These are phyloP conservation scores for Chelon auratus DNA, from an alignment of 2,797 vertebrate genomes.

Conservation along the genomic window DNA sequence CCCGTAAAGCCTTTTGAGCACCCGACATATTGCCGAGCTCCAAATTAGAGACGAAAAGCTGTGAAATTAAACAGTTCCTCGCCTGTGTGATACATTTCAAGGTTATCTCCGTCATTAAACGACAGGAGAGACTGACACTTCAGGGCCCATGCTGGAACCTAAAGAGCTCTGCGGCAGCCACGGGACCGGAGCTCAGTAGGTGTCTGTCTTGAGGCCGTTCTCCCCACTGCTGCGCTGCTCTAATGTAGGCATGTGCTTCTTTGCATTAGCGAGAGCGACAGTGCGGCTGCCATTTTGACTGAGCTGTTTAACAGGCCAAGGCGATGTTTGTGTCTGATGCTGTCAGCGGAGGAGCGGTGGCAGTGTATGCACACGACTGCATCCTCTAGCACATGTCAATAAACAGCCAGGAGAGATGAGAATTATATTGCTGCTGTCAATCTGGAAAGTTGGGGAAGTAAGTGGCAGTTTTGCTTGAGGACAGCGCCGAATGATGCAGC, in stretches of 20 bases:
- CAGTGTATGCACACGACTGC: slow-evolving; percentile 25
- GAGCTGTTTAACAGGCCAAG: slow-evolving; percentile 56
- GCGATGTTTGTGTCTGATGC: slow-evolving; percentile 59
- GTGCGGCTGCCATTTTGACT: slow-evolving; percentile 60
- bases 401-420: slow-evolving; percentile 51
- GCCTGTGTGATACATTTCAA: slow-evolving; percentile 52
- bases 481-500: slow-evolving; percentile 42
- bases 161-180: slow-evolving; percentile 59
- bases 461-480: slow-evolving; percentile 54
- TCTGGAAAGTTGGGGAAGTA: slow-evolving; percentile 43
- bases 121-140: slow-evolving; percentile 37
- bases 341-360: slow-evolving; percentile 47
- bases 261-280: slow-evolving; percentile 62
- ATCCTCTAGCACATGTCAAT: slow-evolving; percentile 63
- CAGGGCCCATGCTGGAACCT: slow-evolving; percentile 52
- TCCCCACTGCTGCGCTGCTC: slow-evolving; percentile 55
- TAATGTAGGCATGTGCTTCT: slow-evolving; percentile 58
- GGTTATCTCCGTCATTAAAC: slow-evolving; percentile 66
- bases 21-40: slow-evolving; percentile 39
- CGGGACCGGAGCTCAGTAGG: slow-evolving; percentile 59
- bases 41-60: slow-evolving; percentile 47
- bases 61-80: slow-evolving; percentile 58
- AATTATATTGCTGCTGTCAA: slow-evolving; percentile 66
- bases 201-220: slow-evolving; percentile 59
- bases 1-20: slow-evolving; percentile 18